phyloP scores from a whole-genome alignment of 2,113 vertebrate genomes.

The Halichoeres trimaculatus region DNA sequence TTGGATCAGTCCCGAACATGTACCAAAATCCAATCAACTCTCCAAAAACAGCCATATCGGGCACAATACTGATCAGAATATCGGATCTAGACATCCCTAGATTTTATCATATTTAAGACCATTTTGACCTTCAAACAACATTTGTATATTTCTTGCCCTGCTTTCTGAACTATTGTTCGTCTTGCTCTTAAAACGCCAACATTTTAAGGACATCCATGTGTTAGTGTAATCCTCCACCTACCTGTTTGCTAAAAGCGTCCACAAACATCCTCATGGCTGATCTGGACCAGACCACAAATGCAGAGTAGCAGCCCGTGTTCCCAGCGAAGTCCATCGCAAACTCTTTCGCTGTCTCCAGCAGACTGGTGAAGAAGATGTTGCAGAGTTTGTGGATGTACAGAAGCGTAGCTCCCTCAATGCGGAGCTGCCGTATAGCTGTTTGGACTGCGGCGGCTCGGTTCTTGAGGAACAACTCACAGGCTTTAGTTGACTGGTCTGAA shows the following conservation, averaged over 20 bases:
- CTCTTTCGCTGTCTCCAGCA: constrained; percentile 94
- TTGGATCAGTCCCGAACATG: no score
- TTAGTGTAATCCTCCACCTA: neutral
- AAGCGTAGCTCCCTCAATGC: constrained; percentile 96
- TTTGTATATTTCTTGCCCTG: no score
- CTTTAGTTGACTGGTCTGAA: constrained; percentile 91
- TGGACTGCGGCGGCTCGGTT: constrained; percentile 94
- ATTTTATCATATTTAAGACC: no score
- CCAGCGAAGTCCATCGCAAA: constrained; percentile 96
- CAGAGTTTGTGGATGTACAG: constrained; percentile 99
- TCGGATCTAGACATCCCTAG: no score
- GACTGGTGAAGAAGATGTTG: constrained; percentile 97
- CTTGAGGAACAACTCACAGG: constrained; percentile 94
- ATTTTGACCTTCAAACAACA: no score
- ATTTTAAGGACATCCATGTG: no score
- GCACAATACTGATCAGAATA: no score
- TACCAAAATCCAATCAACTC: no score
- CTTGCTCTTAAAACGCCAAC: no score
- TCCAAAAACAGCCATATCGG: no score
- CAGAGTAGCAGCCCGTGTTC: constrained; percentile 95
- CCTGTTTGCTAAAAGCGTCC: constrained; percentile 97
- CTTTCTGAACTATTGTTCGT: no score
- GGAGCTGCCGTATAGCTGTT: constrained; percentile 95
- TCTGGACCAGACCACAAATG: constrained; percentile 97
- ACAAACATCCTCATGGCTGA: constrained; percentile 95